Evolutionary conservation across 2,888 invertebrate species (phyloP), one percentile per base, ranked within the genome.

Genomic region (Unio delphinus): DNA sequence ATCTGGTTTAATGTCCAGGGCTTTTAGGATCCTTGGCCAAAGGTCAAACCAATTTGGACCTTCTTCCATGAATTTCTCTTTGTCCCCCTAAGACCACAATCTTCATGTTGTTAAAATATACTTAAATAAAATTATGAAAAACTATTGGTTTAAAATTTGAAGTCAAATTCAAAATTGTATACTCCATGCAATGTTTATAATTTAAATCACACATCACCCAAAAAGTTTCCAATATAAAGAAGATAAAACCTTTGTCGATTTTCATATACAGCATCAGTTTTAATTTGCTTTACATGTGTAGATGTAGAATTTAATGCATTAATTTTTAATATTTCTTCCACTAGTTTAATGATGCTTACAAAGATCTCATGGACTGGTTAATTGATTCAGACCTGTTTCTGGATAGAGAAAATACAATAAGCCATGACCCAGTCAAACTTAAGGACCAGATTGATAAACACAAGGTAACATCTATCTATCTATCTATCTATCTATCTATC

Each of bases 341-440:
- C 34, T 80, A 90, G 90, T 98, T 97, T 92, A 95, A 95, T 87
- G 97, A 98, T 84, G 93, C 95, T 80, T 98, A 97, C 96, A 90
- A 94, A 75, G 94, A 94, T 81, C 91, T 99, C 85, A 95, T 96
- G 93, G 94, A 93, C 85, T 99, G 98, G 96, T 91, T 99, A 71
- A 93, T 93, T 57, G 96, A 97, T 68, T 96, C 96, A 0, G 97
- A 97, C 85, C 92, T 93, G 74, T 93, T 93, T 26, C 90, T 98
- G 62, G 96, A 97, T 86, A 93, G 94, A 70, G 93, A 96, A 60
- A 74, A 74, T 8, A 69, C 77, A 58, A 83, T 89, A 30, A 93
- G 93, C 1, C 98, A 97, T 88, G 97, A 98, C 89, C 96, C 98
- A 0, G 95, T 95, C 79, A 96, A 95, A 89, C 92, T 92, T 72